Conservation (phyloP, 2,113 vertebrate species). For the Phalacrocorax pelagicus region DNA sequence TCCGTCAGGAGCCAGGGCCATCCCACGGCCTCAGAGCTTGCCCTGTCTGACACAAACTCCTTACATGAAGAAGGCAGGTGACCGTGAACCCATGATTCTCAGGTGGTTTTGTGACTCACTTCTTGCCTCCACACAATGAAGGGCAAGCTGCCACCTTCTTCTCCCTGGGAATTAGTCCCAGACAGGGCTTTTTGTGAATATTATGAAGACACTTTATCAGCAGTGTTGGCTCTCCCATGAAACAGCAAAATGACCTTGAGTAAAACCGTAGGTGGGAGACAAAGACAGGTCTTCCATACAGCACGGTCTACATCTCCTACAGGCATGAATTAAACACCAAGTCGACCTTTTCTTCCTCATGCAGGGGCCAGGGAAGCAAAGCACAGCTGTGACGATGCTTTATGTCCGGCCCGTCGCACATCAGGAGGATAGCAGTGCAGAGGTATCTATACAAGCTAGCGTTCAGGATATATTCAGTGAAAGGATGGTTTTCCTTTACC, state of each 20-base stretch:
- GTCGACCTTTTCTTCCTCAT: background rate
- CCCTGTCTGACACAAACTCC: background rate
- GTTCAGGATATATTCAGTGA: background rate
- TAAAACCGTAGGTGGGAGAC: background rate
- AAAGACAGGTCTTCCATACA: background rate
- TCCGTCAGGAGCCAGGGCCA: background rate
- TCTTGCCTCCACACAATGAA: background rate
- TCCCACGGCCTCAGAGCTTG: background rate
- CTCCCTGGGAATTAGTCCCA: background rate
- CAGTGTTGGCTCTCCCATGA: background rate
- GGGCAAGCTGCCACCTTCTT: background rate
- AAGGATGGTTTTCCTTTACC: background rate
- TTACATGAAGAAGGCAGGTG: background rate
- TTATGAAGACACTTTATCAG: background rate
- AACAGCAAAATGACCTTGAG: background rate
- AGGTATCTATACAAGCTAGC: background rate
- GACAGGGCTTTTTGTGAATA: background rate
- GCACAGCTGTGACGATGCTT: background rate
- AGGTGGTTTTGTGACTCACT: background rate
- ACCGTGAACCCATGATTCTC: rapidly evolving
- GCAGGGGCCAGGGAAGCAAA: background rate
- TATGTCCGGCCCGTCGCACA: background rate
- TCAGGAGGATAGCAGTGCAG: background rate
- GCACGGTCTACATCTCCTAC: background rate
- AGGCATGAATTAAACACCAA: background rate